These are phyloP conservation scores for Tadarida brasiliensis DNA, from an alignment of 2,797 vertebrate genomes.

Conservation along the genomic window DNA sequence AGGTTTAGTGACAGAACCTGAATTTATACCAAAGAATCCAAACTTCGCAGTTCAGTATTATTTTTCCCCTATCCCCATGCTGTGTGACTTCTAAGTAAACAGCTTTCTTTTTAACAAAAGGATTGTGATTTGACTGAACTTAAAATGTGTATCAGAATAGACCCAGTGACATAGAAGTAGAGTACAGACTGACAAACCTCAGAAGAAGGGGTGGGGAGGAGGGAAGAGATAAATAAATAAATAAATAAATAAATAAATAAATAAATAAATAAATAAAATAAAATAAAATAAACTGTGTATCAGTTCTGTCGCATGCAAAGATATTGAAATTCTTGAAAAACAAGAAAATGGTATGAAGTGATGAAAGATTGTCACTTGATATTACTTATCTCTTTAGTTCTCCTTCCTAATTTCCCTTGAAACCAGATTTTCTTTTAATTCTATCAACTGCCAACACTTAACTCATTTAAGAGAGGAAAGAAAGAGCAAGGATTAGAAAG, in stretches of 20 bases:
- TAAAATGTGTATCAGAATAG: background rate
- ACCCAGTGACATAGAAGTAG: no score
- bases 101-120: background rate
- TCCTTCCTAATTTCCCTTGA: background rate
- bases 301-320: background rate
- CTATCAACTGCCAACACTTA: background rate
- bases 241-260: no score
- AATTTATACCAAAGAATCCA: background rate
- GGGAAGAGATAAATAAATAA: no score
- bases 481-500: background rate
- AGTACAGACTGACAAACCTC: no score
- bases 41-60: background rate
- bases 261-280: no score
- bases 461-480: background rate
- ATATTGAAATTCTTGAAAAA: conserved; percentile 15
- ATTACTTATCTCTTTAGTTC: background rate
- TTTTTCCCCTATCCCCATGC: background rate
- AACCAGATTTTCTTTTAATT: background rate
- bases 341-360: background rate
- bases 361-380: background rate
- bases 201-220: no score
- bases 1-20: background rate
- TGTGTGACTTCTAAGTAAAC: background rate
- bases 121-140: background rate
- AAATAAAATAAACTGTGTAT: background rate